Evolutionary conservation across 2,797 vertebrate genomes (phyloP).

Genomic region (Gymnopithys bicolor): DNA sequence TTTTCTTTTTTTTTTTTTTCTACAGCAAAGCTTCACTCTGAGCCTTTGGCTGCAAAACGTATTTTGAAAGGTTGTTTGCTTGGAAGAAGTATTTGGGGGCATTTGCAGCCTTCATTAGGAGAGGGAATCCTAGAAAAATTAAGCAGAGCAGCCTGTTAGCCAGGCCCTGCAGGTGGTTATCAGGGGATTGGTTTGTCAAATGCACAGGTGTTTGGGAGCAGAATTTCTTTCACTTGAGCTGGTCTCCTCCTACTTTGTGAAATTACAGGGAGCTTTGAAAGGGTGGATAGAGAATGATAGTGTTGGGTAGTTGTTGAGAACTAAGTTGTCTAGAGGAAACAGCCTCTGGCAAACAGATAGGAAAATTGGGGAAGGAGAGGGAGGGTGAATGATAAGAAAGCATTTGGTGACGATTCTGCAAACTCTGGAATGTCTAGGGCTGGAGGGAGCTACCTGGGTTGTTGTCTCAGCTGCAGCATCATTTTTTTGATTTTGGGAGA

Average conservation of each 20-base stretch:
- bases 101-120: not conserved
- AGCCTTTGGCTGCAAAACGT: not conserved
- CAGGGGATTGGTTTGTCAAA: not conserved
- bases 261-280: not conserved
- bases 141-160: not conserved
- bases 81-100: not conserved
- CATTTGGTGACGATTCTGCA: not conserved
- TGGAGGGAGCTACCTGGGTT: not conserved
- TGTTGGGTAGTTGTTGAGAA: not conserved
- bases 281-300: rapidly evolving
- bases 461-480: not conserved
- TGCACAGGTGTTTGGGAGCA: not conserved
- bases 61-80: not conserved
- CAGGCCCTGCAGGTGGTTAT: not conserved
- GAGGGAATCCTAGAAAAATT: not conserved
- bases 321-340: rapidly evolving
- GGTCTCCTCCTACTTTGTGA: not conserved
- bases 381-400: not conserved
- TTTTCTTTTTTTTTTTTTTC: too few species aligned
- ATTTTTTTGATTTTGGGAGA: not conserved
- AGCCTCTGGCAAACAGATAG: not conserved
- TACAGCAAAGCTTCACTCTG: not conserved
- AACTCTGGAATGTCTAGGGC: not conserved
- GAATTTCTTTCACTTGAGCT: not conserved
- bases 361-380: not conserved